Percentiles rank a stretch among this genome's conserved stretches.
These are phyloP conservation scores for Sphaeramia orbicularis DNA, from an alignment of 2,797 vertebrate species.

Conservation along the genomic window DNA sequence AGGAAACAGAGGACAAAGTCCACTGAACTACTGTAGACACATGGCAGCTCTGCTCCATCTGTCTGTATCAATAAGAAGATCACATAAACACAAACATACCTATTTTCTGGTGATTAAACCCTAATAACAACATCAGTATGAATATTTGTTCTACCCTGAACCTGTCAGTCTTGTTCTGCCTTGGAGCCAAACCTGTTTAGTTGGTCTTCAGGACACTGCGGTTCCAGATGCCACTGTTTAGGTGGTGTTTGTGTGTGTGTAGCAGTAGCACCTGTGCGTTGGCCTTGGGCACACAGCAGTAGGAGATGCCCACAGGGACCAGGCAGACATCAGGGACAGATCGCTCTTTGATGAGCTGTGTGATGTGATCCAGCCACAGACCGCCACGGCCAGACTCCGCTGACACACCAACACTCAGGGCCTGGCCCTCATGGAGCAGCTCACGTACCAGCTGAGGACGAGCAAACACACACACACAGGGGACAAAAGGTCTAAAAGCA, in stretches of 20 bases:
- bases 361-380: slow-evolving; percentile 87
- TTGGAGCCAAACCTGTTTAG: slow-evolving; percentile 14
- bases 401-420: slow-evolving; percentile 89
- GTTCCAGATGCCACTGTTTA: slow-evolving; percentile 45
- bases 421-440: slow-evolving; percentile 86
- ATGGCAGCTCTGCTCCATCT: too few relatives aligned
- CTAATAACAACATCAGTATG: too few relatives aligned
- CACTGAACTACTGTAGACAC: too few relatives aligned
- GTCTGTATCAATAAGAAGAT: too few relatives aligned
- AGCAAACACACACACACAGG: slow-evolving; percentile 1
- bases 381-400: slow-evolving; percentile 72
- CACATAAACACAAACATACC: too few relatives aligned
- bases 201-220: slow-evolving; percentile 29
- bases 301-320: slow-evolving; percentile 90
- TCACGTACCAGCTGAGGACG: slow-evolving; percentile 85
- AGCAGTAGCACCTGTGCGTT: slow-evolving; percentile 55
- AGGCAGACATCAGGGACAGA: slow-evolving; percentile 84
- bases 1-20: too few relatives aligned
- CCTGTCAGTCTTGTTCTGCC: too few relatives aligned
- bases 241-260: slow-evolving; percentile 10
- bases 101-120: too few relatives aligned
- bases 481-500: slow-evolving; percentile 26
- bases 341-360: slow-evolving; percentile 75
- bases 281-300: slow-evolving; percentile 80
- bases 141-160: too few relatives aligned